A percentile compares a stretch with the other conserved stretches of the same genome.
Evolutionary conservation across 2,113 vertebrate genomes (phyloP).

Genomic region (Poecile atricapillus): DNA sequence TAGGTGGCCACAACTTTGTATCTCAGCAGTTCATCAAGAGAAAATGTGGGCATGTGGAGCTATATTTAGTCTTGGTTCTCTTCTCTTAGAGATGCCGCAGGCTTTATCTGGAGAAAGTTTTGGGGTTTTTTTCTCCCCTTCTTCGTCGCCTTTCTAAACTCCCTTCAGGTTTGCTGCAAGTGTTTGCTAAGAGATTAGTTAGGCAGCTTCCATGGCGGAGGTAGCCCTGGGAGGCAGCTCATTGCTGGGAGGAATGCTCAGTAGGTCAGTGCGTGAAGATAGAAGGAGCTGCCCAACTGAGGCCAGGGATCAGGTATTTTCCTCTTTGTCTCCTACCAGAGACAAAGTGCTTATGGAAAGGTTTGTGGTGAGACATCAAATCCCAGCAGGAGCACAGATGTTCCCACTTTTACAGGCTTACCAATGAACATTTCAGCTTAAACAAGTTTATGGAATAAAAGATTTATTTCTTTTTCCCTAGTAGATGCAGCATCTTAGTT

Average conservation of each 20-base stretch:
- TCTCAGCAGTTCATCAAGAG: constrained; percentile 13
- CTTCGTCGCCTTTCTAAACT: constrained; percentile 1
- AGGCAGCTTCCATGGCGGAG: constrained; percentile 76
- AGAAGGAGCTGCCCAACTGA: constrained; percentile 66
- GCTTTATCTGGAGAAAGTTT: constrained; percentile 32
- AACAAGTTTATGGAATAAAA: constrained; percentile 64
- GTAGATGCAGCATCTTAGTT: constrained; percentile 30
- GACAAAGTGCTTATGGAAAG: constrained; percentile 78
- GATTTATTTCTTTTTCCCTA: constrained; percentile 5
- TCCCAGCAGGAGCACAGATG: constrained; percentile 67
- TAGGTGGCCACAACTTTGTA: constrained; percentile 21
- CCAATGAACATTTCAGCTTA: constrained; percentile 57
- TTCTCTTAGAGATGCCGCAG: not conserved
- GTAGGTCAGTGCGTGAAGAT: constrained; percentile 76
- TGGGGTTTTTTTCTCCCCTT: not conserved
- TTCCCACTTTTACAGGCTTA: constrained; percentile 70
- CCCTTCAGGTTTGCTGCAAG: constrained; percentile 84
- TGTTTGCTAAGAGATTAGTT: constrained; percentile 90
- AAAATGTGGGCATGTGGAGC: not conserved
- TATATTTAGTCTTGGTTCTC: constrained; percentile 29
- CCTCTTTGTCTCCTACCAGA: constrained; percentile 76
- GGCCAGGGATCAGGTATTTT: constrained; percentile 84
- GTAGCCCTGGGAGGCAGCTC: constrained; percentile 86
- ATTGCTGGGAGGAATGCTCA: constrained; percentile 79
- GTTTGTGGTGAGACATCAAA: constrained; percentile 75